Evolutionary conservation across 2,797 vertebrate species (phyloP), one percentile per base, ranked within the genome.

Genomic region (Neostethus bicornis): DNA sequence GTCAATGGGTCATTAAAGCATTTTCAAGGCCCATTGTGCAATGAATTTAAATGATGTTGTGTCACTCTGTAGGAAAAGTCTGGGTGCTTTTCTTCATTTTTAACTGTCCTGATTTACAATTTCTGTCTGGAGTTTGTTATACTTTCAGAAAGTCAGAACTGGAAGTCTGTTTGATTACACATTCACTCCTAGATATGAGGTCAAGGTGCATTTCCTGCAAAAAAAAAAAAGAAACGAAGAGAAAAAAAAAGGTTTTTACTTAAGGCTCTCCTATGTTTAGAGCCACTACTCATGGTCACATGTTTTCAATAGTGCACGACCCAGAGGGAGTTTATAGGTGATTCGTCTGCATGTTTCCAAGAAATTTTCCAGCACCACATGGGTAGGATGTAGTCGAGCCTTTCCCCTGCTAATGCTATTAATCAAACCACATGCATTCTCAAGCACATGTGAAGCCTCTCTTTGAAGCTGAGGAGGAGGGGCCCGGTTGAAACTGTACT

Each of bases 141-240:
- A 39, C 58, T 55, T 61, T 51, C 10, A 38, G 19, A 69, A 50
- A 58, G 31, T 34, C 56, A 46, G 41, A 55, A 59, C 25, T 16
- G 19, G 8, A 42, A 58, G 37, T 5, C 49, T 35, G 65, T 65
- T 70, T 57, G 69, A 77, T 71, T 77, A 61, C 71, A 48, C 67
- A 55, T 73, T 49, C 73, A 73, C 20, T 66, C 37, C 68, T 77
- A 75, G 70, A 81, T 68, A 70, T 61, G 49, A 59, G 88, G 75
- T 88, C 84, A 85, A 67, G 45, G 80, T 79, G 73, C 79, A 85
- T 75, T 87, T 88, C 84, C 84, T 83, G 81, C 72, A 32, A 61
- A 75, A 39, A 37, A 10, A 16, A 39, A 26, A 24, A 26, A 45
- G 24, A 38, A n/a, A 16, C 4, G 45, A 11, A 35, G 37, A 44